These are phyloP conservation scores for Cygnus olor DNA, from an alignment of 2,797 vertebrate genomes.

Conservation along the genomic window DNA sequence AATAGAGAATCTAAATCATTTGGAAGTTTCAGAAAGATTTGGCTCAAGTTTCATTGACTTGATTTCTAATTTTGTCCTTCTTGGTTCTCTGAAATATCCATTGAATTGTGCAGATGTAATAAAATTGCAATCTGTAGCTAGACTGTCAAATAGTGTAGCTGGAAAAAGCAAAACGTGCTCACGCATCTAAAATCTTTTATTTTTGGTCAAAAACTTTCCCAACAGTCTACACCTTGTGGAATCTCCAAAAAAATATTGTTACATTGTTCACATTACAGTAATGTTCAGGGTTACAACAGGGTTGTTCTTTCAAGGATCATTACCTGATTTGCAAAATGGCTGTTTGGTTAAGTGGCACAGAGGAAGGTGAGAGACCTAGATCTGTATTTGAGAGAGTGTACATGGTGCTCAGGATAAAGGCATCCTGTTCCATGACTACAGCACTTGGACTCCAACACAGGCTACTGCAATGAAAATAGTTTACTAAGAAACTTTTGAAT, in stretches of 20 bases:
- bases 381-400: background rate
- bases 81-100: background rate
- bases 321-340: background rate
- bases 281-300: background rate
- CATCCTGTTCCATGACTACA: background rate
- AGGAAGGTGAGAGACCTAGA: background rate
- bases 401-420: background rate
- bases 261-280: background rate
- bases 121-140: slow-evolving; percentile 7
- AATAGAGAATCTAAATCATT: background rate
- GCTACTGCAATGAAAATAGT: background rate
- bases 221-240: background rate
- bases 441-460: background rate
- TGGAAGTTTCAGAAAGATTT: background rate
- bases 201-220: background rate
- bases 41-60: background rate
- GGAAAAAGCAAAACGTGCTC: background rate
- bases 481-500: slow-evolving; percentile 9
- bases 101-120: background rate
- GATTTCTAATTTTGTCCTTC: background rate
- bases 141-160: accelerated
- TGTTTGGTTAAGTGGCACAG: background rate
- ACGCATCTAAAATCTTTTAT: background rate
- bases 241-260: background rate
- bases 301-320: background rate